Percentiles rank a stretch among this genome's conserved stretches.
These are phyloP conservation scores for Acleris literana DNA, from an alignment of 2,888 invertebrate genomes.

Conservation along the genomic window DNA sequence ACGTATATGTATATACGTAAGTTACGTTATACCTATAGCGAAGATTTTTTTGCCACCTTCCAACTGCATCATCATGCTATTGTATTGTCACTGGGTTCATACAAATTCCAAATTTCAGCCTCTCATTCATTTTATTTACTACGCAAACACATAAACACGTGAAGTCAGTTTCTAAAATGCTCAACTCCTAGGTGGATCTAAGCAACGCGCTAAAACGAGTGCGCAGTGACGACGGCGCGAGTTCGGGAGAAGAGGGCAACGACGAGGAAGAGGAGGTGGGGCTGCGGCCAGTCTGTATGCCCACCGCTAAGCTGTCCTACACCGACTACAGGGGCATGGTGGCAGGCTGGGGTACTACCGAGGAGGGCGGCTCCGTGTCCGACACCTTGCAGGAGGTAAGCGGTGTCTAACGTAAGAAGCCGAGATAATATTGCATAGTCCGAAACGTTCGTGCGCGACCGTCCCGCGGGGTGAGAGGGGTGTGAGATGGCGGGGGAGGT, in stretches of 20 bases:
- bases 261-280: conserved; percentile 61
- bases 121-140: too few species aligned
- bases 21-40: too few species aligned
- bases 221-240: conserved; percentile 41
- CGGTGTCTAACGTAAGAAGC: neutral
- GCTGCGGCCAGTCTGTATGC: conserved; percentile 91
- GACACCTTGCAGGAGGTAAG: conserved; percentile 88
- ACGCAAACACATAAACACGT: too few species aligned
- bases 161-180: neutral
- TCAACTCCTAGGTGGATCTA: conserved; percentile 60
- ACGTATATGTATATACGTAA: too few species aligned
- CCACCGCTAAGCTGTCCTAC: conserved; percentile 83
- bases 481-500: too few species aligned
- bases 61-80: too few species aligned
- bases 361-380: conserved; percentile 88
- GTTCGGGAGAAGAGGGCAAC: conserved; percentile 45
- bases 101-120: too few species aligned
- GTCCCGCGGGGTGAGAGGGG: too few species aligned
- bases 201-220: conserved; percentile 66
- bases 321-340: conserved; percentile 84
- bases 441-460: too few species aligned
- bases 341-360: conserved; percentile 91
- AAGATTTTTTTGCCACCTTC: too few species aligned
- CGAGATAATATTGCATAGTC: too few species aligned
- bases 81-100: too few species aligned